These are phyloP conservation scores for Rhyacichthys aspro DNA, from an alignment of 2,797 vertebrate genomes.

Conservation along the genomic window DNA sequence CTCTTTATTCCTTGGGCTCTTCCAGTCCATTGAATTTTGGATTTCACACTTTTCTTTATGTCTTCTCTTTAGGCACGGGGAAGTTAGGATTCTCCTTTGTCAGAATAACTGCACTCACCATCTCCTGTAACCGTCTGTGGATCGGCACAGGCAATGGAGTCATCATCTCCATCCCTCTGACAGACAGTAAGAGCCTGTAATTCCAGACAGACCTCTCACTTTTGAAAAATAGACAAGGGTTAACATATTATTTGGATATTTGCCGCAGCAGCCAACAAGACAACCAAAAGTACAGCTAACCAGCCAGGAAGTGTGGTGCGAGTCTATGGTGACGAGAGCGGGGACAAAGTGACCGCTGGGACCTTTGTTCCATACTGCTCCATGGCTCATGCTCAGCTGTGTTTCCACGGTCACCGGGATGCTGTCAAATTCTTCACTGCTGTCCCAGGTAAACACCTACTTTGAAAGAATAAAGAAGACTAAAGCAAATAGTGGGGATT, in stretches of 20 bases:
- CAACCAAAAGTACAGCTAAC: conserved; percentile 78
- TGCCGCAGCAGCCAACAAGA: conserved; percentile 82
- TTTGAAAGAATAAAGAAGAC: too few relatives aligned
- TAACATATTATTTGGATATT: neutral
- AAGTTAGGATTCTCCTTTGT: conserved; percentile 99
- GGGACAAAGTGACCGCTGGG: conserved; percentile 93
- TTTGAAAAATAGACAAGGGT: neutral
- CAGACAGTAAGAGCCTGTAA: conserved; percentile 76
- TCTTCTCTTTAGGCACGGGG: conserved; percentile 86
- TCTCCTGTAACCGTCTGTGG: conserved; percentile 95
- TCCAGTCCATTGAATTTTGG: too few relatives aligned
- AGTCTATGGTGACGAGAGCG: conserved; percentile 93
- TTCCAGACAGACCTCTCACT: neutral
- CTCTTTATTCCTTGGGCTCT: neutral
- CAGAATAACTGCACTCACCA: conserved; percentile 95
- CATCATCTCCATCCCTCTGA: conserved; percentile 97
- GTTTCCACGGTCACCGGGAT: conserved; percentile 96
- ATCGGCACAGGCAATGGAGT: conserved; percentile 98
- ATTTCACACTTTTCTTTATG: neutral
- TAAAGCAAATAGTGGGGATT: too few relatives aligned
- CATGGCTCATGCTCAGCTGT: conserved; percentile 97
- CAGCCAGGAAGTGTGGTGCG: conserved; percentile 88
- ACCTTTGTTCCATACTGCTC: conserved; percentile 95
- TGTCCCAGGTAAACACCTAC: conserved; percentile 85
- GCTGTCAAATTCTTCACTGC: conserved; percentile 98